These are phyloP conservation scores for Asobara japonica DNA, from an alignment of 1,140 invertebrate genomes.

Conservation along the genomic window DNA sequence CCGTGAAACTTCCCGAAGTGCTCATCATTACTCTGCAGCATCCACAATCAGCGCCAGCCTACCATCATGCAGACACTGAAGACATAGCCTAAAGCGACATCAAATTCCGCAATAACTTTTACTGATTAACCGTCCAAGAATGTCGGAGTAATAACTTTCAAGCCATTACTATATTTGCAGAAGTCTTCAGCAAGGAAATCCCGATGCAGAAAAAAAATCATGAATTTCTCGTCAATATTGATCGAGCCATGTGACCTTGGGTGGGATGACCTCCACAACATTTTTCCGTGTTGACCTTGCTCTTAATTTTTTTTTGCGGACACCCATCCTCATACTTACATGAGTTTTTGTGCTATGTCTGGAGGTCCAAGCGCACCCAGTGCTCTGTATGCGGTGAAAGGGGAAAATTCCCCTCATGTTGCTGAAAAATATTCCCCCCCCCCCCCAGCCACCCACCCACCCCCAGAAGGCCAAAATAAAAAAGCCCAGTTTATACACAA, in stretches of 20 bases:
- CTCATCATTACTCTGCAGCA: neutral
- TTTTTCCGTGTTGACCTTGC: constrained; percentile 20
- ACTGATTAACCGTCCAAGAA: neutral
- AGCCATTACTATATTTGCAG: neutral
- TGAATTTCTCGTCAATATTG: neutral
- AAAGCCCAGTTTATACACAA: neutral
- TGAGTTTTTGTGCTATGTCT: neutral
- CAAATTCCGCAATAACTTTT: neutral
- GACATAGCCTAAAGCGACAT: neutral
- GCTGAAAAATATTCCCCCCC: neutral
- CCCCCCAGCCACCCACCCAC: too few species aligned
- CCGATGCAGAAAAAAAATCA: neutral
- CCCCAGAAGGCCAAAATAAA: neutral
- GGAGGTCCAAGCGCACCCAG: neutral
- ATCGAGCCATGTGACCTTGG: neutral
- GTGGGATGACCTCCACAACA: neutral
- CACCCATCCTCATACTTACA: constrained; percentile 3
- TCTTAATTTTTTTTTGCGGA: constrained; percentile 33
- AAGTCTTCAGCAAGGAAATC: neutral
- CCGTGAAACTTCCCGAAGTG: neutral
- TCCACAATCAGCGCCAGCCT: neutral
- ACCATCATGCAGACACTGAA: neutral
- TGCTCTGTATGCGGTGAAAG: neutral
- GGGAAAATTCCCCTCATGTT: neutral
- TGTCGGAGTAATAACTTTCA: neutral